A percentile compares a stretch with the other conserved stretches of the same genome.
Conservation (phyloP, 2,888 invertebrate species). For the Dryobotodes eremita region DNA sequence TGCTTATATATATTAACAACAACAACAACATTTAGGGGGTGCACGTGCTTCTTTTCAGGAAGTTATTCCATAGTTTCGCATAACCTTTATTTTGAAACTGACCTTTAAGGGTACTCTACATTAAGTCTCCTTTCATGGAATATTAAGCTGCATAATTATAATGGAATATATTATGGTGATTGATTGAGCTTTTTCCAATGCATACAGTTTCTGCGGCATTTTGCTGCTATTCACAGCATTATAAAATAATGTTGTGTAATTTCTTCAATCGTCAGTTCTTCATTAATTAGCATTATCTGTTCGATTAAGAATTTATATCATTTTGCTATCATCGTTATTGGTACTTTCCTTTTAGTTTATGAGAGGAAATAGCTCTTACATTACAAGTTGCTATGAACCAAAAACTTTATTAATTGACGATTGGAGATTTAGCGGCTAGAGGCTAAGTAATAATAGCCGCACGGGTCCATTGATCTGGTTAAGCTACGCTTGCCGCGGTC, state of each 20-base stretch:
- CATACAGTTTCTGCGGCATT: background rate
- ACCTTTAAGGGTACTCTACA: background rate
- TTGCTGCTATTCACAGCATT: background rate
- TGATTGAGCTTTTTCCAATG: background rate
- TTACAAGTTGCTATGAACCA: background rate
- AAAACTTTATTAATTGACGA: background rate
- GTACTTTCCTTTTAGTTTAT: conserved; percentile 1
- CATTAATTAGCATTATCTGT: no score
- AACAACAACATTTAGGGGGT: background rate
- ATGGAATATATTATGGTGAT: background rate
- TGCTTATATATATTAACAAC: no score
- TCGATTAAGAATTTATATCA: background rate
- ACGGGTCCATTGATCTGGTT: no score
- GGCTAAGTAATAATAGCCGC: no score
- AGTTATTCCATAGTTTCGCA: background rate
- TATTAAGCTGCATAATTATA: background rate
- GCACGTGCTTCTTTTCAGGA: background rate
- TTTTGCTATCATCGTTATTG: background rate
- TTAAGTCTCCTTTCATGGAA: background rate
- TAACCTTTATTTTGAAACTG: conserved; percentile 1
- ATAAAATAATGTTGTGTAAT: background rate
- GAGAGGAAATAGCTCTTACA: background rate
- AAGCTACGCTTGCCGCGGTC: no score
- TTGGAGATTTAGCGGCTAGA: no score
- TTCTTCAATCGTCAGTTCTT: background rate